Percentiles rank a stretch among this genome's conserved stretches.
phyloP scores from a whole-genome alignment of 1,140 invertebrate species.

The Coenobita brevimanus region DNA sequence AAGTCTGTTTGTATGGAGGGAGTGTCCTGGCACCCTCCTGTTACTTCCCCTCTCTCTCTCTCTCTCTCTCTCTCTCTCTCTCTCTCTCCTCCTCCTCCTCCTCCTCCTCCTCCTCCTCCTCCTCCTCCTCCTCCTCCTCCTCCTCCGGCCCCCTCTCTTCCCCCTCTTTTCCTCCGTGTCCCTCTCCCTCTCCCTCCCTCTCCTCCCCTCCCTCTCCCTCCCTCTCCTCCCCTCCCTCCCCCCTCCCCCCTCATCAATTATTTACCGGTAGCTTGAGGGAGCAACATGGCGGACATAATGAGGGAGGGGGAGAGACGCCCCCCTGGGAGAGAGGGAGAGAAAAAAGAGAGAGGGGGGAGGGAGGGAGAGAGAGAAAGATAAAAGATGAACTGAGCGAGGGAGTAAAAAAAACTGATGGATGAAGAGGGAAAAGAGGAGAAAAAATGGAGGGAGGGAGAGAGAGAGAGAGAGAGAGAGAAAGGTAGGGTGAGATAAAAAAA shows the following conservation, averaged over 20 bases:
- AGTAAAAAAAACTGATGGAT: not conserved
- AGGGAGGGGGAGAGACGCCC: not conserved
- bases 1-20: too few species aligned
- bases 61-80: slow-evolving; percentile 34
- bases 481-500: not conserved
- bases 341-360: not conserved
- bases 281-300: not conserved
- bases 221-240: not conserved
- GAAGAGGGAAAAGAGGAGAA: not conserved
- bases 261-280: not conserved
- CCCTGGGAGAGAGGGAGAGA: not conserved
- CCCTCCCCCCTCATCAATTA: not conserved
- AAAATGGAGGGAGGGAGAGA: slow-evolving; percentile 1
- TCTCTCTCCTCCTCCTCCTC: not conserved
- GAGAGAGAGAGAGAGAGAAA: slow-evolving; percentile 23
- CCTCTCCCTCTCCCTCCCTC: not conserved
- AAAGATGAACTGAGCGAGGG: not conserved
- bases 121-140: not conserved
- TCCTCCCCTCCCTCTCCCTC: not conserved
- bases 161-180: not conserved
- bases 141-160: not conserved
- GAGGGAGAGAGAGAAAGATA: too few species aligned
- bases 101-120: not conserved
- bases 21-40: too few species aligned
- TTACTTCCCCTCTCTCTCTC: slow-evolving; percentile 22